A percentile compares a stretch with the other conserved stretches of the same genome.
These are phyloP conservation scores for Pachypeltis micranthus DNA, from an alignment of 1,140 invertebrate species.

Conservation along the genomic window DNA sequence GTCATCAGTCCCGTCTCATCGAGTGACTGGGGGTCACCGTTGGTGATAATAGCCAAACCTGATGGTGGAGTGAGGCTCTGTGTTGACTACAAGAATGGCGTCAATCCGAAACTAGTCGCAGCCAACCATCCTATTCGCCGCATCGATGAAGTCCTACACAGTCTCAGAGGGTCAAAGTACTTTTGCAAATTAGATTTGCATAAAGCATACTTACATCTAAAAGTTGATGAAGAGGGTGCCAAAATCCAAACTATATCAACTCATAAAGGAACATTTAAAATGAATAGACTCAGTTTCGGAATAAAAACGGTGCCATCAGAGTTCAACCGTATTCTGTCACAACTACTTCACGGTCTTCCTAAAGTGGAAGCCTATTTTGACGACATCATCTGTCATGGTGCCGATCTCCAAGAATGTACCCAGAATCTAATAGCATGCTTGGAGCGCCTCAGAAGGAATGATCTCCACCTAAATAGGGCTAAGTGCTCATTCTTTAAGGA, in stretches of 20 bases:
- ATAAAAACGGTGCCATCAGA: slow-evolving; percentile 6
- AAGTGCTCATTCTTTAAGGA: too few species aligned
- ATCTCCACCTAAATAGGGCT: too few species aligned
- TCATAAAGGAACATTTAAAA: not conserved
- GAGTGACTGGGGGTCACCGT: slow-evolving; percentile 33
- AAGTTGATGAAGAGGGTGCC: slow-evolving; percentile 25
- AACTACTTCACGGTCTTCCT: not conserved
- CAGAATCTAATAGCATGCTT: not conserved
- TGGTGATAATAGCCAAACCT: slow-evolving; percentile 33
- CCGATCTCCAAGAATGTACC: not conserved
- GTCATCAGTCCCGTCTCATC: too few species aligned
- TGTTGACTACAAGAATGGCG: slow-evolving; percentile 36
- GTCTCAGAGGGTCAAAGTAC: not conserved
- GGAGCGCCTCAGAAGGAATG: too few species aligned
- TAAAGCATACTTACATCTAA: slow-evolving; percentile 30
- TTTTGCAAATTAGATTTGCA: slow-evolving; percentile 11
- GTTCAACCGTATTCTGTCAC: not conserved
- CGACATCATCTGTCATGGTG: slow-evolving; percentile 8
- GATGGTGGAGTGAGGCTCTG: slow-evolving; percentile 35
- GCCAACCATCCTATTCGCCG: not conserved
- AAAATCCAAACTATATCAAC: slow-evolving; percentile 30
- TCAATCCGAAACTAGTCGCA: slow-evolving; percentile 22
- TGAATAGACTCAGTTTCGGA: slow-evolving; percentile 14
- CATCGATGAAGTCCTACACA: not conserved
- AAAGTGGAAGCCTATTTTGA: slow-evolving; percentile 10